Percentiles rank a stretch among this genome's conserved stretches.
These are phyloP conservation scores for Sterna hirundo DNA, from an alignment of 2,113 vertebrate genomes.

Conservation along the genomic window DNA sequence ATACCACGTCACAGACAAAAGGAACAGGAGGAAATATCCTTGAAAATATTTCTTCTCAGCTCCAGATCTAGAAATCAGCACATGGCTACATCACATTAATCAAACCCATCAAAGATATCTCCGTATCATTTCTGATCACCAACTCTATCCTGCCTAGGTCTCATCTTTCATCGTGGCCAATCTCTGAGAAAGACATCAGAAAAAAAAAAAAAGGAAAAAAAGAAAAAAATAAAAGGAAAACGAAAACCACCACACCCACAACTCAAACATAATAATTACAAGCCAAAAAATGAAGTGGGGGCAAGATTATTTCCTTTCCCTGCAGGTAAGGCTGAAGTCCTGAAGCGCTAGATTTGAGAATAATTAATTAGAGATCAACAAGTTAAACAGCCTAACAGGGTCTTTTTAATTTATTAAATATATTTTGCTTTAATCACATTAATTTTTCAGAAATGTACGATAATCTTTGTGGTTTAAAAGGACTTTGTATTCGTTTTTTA, in stretches of 20 bases:
- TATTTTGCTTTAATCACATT: constrained; percentile 50
- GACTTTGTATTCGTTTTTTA: constrained; percentile 49
- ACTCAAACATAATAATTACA: not conserved
- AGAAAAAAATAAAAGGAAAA: too few species aligned
- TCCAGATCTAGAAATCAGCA: not conserved
- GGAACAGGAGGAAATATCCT: not conserved
- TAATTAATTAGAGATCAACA: constrained; percentile 27
- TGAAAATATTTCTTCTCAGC: not conserved
- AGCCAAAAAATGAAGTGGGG: not conserved
- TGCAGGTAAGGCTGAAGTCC: not conserved
- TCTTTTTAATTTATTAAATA: constrained; percentile 45
- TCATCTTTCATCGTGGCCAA: not conserved
- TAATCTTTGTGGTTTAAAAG: constrained; percentile 61
- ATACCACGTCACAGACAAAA: not conserved
- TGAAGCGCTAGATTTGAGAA: not conserved
- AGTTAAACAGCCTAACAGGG: constrained; percentile 19
- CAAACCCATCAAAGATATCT: not conserved
- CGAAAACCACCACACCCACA: not conserved
- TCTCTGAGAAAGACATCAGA: not conserved
- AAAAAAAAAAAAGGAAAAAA: not conserved
- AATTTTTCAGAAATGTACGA: constrained; percentile 53
- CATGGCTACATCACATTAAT: not conserved
- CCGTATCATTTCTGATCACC: not conserved
- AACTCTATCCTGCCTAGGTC: not conserved
- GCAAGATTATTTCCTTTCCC: not conserved